Base-by-base conservation (phyloP, 2,113 vertebrate species). In the Motacilla tschutschensis region DNA sequence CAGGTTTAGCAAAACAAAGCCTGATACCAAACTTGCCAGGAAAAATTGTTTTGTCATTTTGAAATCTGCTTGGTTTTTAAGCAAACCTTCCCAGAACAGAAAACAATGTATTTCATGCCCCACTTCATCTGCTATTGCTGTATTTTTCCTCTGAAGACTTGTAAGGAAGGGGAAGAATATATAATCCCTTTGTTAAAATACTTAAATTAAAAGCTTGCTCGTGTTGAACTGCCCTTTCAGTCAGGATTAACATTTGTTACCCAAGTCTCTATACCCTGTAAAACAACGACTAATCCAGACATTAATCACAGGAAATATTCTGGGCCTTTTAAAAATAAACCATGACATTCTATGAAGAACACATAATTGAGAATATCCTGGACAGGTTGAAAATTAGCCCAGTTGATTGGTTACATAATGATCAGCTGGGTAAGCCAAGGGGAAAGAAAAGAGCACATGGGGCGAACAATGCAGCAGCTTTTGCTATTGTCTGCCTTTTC, bases 1-100 rank as follows among this genome's bases (percentile, higher is more conserved):
- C 92, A 95, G 91, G 82, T 91, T 91, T 91, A 95, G 93, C 94
- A 95, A 95, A 96, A 96, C 83, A 94, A 96, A 96, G 87, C 89
- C 91, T 66, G 85, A 95, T 94, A 92, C 91, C 75, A 87, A 89
- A 93, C 75, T 85, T 95, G 93, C 94, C 91, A 93, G 94, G 86
- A 87, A 93, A 96, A 95, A 83, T 82, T 92, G 82, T 93, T 94
- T 90, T 94, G 89, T 94, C 92, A 60, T 94, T 90, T 80, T 95
- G 95, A 96, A 96, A 95, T 95, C 72, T 87, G 70, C 82, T 91
- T 18, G 10, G 59, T 88, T 95, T 93, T 94, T 75, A 84, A 95
- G 79, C 83, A 93, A 92, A 91, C 88, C 91, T 95, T 95, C 76
- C 85, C 88, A 83, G 90, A 92, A 94, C 69, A 87, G 74, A 92